A percentile compares a stretch with the other conserved stretches of the same genome.
Conservation (phyloP, 2,113 vertebrate genomes). For the Pardalotus punctatus region DNA sequence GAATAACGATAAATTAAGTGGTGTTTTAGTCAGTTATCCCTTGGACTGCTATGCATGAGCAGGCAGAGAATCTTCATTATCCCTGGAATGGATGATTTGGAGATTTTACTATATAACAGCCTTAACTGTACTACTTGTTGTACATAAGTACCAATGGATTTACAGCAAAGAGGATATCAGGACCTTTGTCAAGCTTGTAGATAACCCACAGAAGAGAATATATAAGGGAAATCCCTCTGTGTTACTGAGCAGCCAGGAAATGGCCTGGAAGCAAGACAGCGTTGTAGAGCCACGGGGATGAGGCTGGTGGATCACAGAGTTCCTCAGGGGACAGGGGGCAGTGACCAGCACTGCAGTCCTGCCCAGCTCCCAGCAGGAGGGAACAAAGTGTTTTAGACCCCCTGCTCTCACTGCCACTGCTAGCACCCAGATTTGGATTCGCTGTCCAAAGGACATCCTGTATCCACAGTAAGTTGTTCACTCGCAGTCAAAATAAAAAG, state of each 20-base stretch:
- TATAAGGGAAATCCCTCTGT: background rate
- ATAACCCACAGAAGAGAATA: background rate
- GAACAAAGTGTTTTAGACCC: background rate
- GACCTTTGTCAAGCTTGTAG: background rate
- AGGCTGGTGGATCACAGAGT: fast-evolving
- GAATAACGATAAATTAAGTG: background rate
- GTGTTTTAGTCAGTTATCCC: background rate
- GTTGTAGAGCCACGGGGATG: background rate
- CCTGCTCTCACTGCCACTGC: background rate
- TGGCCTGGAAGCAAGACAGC: background rate
- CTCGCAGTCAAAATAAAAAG: background rate
- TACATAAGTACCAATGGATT: background rate
- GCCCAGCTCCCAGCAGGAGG: background rate
- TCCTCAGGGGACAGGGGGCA: background rate
- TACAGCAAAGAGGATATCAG: background rate
- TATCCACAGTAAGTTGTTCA: background rate
- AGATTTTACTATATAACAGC: background rate
- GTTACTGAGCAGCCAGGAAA: background rate
- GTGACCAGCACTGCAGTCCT: background rate
- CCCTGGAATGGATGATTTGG: background rate
- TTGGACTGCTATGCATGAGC: background rate
- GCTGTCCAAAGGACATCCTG: background rate
- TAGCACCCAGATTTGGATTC: background rate
- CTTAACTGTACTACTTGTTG: background rate
- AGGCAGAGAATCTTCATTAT: background rate